A percentile compares a stretch with the other conserved stretches of the same genome.
phyloP scores from a whole-genome alignment of 2,797 vertebrate genomes.

The Propithecus deckenii region DNA sequence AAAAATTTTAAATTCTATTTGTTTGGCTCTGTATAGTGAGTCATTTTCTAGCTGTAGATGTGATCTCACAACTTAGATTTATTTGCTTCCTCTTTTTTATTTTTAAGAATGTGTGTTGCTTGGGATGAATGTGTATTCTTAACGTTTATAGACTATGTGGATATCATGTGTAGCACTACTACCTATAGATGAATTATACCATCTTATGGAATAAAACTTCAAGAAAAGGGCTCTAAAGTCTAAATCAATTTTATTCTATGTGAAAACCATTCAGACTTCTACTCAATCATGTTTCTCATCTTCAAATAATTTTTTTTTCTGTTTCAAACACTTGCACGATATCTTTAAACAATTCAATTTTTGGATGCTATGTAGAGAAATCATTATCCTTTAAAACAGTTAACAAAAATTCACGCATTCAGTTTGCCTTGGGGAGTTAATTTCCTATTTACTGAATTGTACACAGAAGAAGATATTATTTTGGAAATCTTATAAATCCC shows the following conservation, averaged over 20 bases:
- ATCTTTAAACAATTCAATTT: conserved; percentile 63
- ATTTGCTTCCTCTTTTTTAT: background rate
- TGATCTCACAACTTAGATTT: conserved; percentile 33
- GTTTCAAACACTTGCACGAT: background rate
- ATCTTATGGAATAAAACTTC: background rate
- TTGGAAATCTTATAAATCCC: background rate
- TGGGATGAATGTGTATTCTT: background rate
- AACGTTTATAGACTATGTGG: background rate
- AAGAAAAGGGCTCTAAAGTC: background rate
- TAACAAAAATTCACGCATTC: conserved; percentile 49
- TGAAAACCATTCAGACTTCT: background rate
- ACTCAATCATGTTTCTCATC: conserved; percentile 16
- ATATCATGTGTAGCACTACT: background rate
- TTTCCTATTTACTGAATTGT: conserved; percentile 54
- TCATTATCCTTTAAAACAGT: conserved; percentile 38
- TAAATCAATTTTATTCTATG: conserved; percentile 10
- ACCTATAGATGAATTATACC: background rate
- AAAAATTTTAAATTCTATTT: conserved; percentile 41
- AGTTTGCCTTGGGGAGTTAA: conserved; percentile 1
- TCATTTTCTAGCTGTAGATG: conserved; percentile 10
- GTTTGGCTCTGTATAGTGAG: background rate
- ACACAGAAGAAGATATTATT: conserved; percentile 30
- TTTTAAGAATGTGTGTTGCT: conserved; percentile 7
- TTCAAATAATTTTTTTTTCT: conserved; percentile 56
- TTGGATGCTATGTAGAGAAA: conserved; percentile 32